Evolutionary conservation across 2,113 vertebrate species (phyloP), one percentile per base, ranked within the genome.

Genomic region (Etheostoma cragini): DNA sequence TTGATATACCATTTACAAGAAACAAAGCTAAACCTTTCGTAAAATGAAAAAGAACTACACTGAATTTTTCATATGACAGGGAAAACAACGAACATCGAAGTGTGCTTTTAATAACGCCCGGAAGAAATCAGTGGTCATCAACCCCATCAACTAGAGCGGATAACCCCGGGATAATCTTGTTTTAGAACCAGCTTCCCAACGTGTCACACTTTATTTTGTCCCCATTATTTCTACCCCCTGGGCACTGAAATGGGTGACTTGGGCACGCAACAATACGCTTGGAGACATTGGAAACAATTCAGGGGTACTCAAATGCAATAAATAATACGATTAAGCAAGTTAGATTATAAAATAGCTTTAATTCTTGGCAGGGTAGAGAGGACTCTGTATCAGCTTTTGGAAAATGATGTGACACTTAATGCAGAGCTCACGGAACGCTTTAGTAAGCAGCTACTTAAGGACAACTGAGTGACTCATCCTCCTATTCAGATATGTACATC

Each of bases 391-490:
- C 11, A 17, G 15, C 4, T 22, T 58, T 71, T 38, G 63, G 68
- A 54, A 58, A 54, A 42, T 1, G 1, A 47, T 17, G 24, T 19
- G 35, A 46, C 53, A 71, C 10, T 19, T 35, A 38, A 30, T 64
- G 7, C 58, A 30, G 53, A 58, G 63, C 52, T 8, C 35, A 58
- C 22, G 26, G 13, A 46, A 16, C 1, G 3, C 5, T 54, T 53
- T 4, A 24, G 2, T 38, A 35, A 72, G 26, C 15, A 57, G 52
- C 60, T 15, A 24, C 42, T 72, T 15, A 26, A 63, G 35, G 35
- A n/a, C 60, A 33, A 24, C 15, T 64, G 58, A 65, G 42, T 79
- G 52, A 65, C 50, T 79, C 75, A 68, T 56, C 38, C 56, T 64
- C 68, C 60, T 52, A 1, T 83, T 57, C 19, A 63, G 17, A 0